Percentiles rank a stretch among this genome's conserved stretches.
Evolutionary conservation across 2,113 vertebrate species (phyloP).

Genomic region (Ailuropoda melanoleuca): DNA sequence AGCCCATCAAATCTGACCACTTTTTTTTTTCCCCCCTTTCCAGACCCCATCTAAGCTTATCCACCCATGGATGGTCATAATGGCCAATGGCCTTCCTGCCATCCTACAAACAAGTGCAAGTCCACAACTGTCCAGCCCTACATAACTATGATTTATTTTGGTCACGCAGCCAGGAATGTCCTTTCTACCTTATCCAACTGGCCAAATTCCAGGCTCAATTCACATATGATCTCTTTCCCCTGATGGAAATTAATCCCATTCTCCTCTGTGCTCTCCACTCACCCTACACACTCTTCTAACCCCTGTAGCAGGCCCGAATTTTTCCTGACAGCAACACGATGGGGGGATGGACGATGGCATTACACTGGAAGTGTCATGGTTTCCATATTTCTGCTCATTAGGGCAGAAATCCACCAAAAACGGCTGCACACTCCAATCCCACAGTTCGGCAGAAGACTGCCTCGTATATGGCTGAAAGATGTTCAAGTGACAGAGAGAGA

Average conservation of each 20-base stretch:
- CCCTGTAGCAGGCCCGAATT: neutral
- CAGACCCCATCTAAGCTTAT: neutral
- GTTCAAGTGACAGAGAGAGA: neutral
- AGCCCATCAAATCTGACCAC: neutral
- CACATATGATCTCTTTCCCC: neutral
- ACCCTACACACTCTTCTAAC: neutral
- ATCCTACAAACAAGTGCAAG: neutral
- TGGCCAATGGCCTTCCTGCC: neutral
- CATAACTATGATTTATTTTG: neutral
- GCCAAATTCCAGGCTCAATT: neutral
- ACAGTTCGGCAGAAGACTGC: neutral
- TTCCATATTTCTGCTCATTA: conserved; percentile 7
- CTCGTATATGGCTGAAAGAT: neutral
- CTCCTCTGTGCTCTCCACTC: neutral
- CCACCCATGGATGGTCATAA: neutral
- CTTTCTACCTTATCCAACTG: neutral
- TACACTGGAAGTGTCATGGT: neutral
- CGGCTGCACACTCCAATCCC: neutral
- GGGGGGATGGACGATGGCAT: neutral
- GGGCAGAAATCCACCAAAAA: neutral
- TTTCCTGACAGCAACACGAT: neutral
- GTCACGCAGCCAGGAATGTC: neutral
- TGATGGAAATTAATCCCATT: neutral
- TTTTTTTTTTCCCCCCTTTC: neutral
- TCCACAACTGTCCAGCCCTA: neutral